phyloP scores from a whole-genome alignment of 2,888 invertebrate species.

The Cabera pusaria region DNA sequence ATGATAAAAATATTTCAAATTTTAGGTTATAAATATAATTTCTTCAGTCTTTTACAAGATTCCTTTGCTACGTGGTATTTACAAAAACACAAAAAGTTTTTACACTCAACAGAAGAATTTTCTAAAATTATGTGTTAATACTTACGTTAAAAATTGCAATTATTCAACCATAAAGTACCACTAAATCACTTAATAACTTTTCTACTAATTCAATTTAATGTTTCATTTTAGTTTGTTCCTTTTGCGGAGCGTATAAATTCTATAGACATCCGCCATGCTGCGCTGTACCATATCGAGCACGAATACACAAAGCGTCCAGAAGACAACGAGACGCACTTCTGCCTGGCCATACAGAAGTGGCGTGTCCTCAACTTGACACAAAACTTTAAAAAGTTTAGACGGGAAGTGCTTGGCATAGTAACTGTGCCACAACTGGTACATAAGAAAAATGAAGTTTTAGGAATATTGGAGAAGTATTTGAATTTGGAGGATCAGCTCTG shows the following conservation, averaged over 20 bases:
- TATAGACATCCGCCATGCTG: conserved; percentile 91
- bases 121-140: no score
- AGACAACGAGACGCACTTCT: conserved; percentile 90
- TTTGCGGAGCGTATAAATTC: conserved; percentile 94
- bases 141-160: no score
- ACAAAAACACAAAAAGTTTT: no score
- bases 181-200: no score
- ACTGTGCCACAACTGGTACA: conserved; percentile 94
- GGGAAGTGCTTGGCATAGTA: conserved; percentile 88
- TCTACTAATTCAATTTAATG: neutral
- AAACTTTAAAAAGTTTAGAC: conserved; percentile 90
- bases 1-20: conserved; percentile 2
- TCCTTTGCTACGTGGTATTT: no score
- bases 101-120: no score
- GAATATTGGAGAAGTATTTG: conserved; percentile 88
- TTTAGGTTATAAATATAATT: no score
- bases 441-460: conserved; percentile 89
- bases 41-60: no score
- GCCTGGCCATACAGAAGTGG: conserved; percentile 94
- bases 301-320: conserved; percentile 88
- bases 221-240: conserved; percentile 87
- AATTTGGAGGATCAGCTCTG: conserved; percentile 88
- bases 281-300: conserved; percentile 92
- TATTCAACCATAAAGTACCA: no score
- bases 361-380: conserved; percentile 93